These are phyloP conservation scores for Beroe forskalii DNA, from an alignment of 37 sponge, comb jelly and placozoan genomes.

Conservation along the genomic window DNA sequence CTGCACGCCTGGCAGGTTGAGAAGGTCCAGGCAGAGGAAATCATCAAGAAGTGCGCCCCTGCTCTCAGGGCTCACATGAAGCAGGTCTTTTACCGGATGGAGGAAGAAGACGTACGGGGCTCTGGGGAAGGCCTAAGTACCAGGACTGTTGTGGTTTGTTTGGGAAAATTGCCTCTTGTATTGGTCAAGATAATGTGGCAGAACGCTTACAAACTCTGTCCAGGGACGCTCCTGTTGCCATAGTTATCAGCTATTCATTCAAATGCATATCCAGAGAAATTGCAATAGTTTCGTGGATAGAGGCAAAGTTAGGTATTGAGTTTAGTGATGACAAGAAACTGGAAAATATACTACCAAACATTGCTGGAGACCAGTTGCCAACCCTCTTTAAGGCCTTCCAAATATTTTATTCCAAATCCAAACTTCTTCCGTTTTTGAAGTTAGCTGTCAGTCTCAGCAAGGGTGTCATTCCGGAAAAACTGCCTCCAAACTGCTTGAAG, in stretches of 20 bases:
- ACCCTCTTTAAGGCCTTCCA: neutral
- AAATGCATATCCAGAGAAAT: neutral
- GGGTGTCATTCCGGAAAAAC: neutral
- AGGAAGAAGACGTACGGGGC: slow-evolving; percentile 57
- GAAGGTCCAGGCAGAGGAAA: neutral
- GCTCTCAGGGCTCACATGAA: slow-evolving; percentile 39
- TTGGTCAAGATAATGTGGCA: slow-evolving; percentile 9
- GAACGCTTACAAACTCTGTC: neutral
- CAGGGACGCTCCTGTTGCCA: neutral
- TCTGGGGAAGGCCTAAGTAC: slow-evolving; percentile 6
- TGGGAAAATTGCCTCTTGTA: slow-evolving; percentile 48
- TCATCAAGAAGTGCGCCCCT: slow-evolving; percentile 27
- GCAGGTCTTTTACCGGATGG: slow-evolving; percentile 54
- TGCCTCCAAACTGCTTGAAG: slow-evolving; percentile 12
- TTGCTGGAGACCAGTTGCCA: neutral
- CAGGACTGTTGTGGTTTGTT: slow-evolving; percentile 46
- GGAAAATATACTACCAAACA: neutral
- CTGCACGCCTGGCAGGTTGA: slow-evolving; percentile 61
- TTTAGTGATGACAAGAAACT: neutral
- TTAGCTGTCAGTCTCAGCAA: neutral
- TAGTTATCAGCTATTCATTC: slow-evolving; percentile 15
- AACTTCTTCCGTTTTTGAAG: neutral
- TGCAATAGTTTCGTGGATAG: slow-evolving; percentile 47
- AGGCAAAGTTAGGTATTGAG: neutral
- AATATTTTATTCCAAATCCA: slow-evolving; percentile 5